Percentiles rank a stretch among this genome's conserved stretches.
Conservation (phyloP, 2,888 invertebrate genomes). For the Siphonodentalium dalli region DNA sequence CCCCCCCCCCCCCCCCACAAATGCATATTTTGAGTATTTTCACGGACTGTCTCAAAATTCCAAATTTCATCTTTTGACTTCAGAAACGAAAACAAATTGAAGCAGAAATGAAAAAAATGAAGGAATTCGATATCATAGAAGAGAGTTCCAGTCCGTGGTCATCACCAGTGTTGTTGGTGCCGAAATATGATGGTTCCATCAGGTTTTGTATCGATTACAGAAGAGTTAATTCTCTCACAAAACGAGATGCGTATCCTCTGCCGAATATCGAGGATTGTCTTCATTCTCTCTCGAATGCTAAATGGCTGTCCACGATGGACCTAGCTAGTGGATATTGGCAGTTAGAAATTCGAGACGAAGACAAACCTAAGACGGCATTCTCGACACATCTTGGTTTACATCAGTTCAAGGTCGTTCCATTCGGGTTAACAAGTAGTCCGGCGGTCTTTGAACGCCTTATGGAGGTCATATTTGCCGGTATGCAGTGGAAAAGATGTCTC, state of each 20-base stretch:
- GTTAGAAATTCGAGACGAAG: not conserved
- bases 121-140: no score
- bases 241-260: not conserved
- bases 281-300: not conserved
- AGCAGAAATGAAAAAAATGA: no score
- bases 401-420: not conserved
- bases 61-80: no score
- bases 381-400: not conserved
- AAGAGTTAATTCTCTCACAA: not conserved
- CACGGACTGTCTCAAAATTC: no score
- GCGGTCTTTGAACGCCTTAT: not conserved
- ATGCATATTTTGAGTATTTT: no score
- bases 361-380: conserved; percentile 3
- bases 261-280: conserved; percentile 5
- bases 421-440: not conserved
- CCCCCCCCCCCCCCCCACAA: no score
- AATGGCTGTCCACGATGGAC: not conserved
- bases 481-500: not conserved
- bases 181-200: not conserved
- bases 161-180: not conserved
- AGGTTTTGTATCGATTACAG: conserved; percentile 4
- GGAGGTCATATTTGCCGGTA: not conserved
- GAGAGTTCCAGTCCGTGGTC: no score
- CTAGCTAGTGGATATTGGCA: conserved; percentile 4
- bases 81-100: no score